Evolutionary conservation across 2,888 invertebrate genomes (phyloP).

Genomic region (Dolichomitus sp.): DNA sequence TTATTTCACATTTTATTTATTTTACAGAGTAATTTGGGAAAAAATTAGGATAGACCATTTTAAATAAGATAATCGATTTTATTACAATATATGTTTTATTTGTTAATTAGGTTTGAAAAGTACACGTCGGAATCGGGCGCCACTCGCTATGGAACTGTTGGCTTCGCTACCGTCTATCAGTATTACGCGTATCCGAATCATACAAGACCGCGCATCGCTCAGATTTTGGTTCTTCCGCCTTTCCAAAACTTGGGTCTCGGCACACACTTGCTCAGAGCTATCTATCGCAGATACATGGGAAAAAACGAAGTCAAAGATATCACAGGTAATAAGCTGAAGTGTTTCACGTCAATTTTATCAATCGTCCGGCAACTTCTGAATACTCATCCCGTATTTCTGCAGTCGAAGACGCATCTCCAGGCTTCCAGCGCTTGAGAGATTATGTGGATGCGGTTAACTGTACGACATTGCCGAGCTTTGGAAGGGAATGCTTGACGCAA

Average conservation of each 20-base stretch:
- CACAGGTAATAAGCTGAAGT: constrained; percentile 88
- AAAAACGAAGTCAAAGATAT: constrained; percentile 89
- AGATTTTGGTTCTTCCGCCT: constrained; percentile 97
- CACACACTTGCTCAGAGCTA: constrained; percentile 90
- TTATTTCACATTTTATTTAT: too few species aligned
- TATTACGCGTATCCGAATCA: constrained; percentile 97
- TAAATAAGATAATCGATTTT: background rate
- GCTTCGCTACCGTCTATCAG: constrained; percentile 96
- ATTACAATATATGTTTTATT: background rate
- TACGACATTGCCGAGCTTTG: constrained; percentile 90
- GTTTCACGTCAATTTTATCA: background rate
- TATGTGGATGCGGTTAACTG: constrained; percentile 94
- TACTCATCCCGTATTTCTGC: constrained; percentile 83
- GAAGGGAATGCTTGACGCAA: constrained; percentile 88
- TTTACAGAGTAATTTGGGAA: too few species aligned
- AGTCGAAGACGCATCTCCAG: constrained; percentile 98
- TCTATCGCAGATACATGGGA: constrained; percentile 88
- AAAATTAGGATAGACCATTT: too few species aligned
- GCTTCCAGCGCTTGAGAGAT: constrained; percentile 96
- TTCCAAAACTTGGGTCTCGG: constrained; percentile 96
- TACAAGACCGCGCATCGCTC: constrained; percentile 96
- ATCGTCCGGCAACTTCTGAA: background rate
- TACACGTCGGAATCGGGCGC: constrained; percentile 88
- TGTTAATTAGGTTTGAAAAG: constrained; percentile 89
- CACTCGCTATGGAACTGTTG: constrained; percentile 92